Evolutionary conservation across 2,797 vertebrate genomes (phyloP), one percentile per base, ranked within the genome.

Genomic region (Phoebastria nigripes): DNA sequence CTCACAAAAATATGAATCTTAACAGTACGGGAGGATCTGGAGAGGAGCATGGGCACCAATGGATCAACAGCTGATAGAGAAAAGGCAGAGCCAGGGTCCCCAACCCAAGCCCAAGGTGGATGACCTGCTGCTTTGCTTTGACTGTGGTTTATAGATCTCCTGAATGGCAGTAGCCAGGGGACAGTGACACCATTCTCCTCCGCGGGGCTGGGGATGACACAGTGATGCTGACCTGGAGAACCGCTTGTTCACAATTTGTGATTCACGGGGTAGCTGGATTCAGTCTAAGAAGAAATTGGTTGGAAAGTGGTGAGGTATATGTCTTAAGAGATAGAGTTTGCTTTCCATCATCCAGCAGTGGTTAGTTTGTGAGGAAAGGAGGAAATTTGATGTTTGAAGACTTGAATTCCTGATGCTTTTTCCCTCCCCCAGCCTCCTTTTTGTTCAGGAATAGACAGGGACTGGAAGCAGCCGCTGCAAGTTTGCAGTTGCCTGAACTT

Each of bases 401-500:
- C 66, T 91, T 89, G 82, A 82, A 90, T 94, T 93, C 39, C 69
- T 91, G 31, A 70, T 81, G 31, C 31, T 62, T 87, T 70, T 71
- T 81, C 63, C 54, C 37, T 67, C 42, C 31, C 21, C 26, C 86
- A 71, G 28, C 17, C 46, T 73, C 31, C 39, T 82, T 82, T 87
- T 82, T 93, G 41, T 74, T 91, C 29, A n/a, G 39, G 58, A 86
- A 25, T 31, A 78, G 71, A 35, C 29, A 71, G 54, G 41, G 51
- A 47, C 70, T 87, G 70, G 73, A 69, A 95, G 81, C 90, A 94
- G 82, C 82, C 39, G 0, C 52, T 37, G 8, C 82, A 77, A 82
- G 94, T 93, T 95, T 93, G 73, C 91, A 87, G 91, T 95, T 55
- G 93, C 87, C 89, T 78, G 94, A 97, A 97, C 95, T 96, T 96